Conservation (phyloP, 2,113 vertebrate genomes). For the Siphamia tubifer region DNA sequence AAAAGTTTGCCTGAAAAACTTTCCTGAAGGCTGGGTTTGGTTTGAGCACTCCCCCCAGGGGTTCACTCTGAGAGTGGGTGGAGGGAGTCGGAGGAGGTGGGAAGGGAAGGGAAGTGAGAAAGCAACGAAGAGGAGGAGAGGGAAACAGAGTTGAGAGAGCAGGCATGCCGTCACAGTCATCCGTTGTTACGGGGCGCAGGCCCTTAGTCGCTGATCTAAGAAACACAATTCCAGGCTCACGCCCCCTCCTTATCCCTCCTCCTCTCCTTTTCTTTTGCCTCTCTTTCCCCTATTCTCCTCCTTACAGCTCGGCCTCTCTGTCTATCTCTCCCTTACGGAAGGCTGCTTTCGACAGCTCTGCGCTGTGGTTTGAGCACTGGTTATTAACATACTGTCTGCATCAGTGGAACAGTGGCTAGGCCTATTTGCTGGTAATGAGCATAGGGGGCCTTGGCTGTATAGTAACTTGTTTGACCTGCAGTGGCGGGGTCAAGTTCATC, state of each 20-base stretch:
- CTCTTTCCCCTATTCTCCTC: slow-evolving; percentile 1
- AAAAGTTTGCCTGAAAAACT: slow-evolving; percentile 68
- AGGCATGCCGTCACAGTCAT: slow-evolving; percentile 51
- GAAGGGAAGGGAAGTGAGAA: not conserved
- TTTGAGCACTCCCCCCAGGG: slow-evolving; percentile 56
- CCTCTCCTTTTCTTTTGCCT: slow-evolving; percentile 1
- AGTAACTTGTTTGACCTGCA: slow-evolving; percentile 66
- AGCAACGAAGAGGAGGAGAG: slow-evolving; percentile 10
- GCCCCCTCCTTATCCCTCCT: slow-evolving; percentile 24
- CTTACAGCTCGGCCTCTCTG: not conserved
- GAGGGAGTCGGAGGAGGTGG: not conserved
- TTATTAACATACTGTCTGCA: slow-evolving; percentile 57
- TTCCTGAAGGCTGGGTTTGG: slow-evolving; percentile 55
- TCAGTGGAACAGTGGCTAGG: slow-evolving; percentile 31
- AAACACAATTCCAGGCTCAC: slow-evolving; percentile 54
- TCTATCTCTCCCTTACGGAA: slow-evolving; percentile 6
- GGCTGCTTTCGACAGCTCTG: slow-evolving; percentile 20
- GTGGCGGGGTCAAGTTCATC: slow-evolving; percentile 62
- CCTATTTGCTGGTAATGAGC: slow-evolving; percentile 52
- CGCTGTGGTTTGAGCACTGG: slow-evolving; percentile 19
- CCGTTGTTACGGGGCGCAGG: slow-evolving; percentile 30
- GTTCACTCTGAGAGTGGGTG: slow-evolving; percentile 28
- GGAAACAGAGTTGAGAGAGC: slow-evolving; percentile 16
- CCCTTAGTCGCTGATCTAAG: slow-evolving; percentile 60
- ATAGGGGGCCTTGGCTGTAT: slow-evolving; percentile 34